These are phyloP conservation scores for Helogale parvula DNA, from an alignment of 2,113 vertebrate species.

Conservation along the genomic window DNA sequence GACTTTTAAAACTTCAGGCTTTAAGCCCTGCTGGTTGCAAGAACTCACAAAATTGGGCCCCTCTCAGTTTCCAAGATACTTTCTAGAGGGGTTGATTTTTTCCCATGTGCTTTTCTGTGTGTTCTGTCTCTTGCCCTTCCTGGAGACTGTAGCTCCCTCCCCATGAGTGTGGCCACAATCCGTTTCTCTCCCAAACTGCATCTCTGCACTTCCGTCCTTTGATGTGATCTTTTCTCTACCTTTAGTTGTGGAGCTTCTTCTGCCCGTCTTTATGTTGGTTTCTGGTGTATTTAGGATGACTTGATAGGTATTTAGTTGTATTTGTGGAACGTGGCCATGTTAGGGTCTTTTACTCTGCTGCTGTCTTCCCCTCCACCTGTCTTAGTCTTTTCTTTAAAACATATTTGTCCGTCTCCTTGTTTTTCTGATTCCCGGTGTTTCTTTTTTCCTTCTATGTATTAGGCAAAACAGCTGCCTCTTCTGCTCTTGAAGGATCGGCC, in stretches of 20 bases:
- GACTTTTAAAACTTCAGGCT: background rate
- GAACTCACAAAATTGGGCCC: background rate
- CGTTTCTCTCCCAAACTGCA: background rate
- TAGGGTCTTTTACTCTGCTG: background rate
- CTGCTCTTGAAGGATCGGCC: background rate
- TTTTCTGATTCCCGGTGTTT: background rate
- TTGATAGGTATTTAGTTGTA: background rate
- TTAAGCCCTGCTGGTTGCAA: background rate
- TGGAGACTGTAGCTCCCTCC: background rate
- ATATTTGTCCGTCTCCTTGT: background rate
- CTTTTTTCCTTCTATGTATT: background rate
- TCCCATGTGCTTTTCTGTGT: background rate
- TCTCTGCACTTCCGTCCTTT: background rate
- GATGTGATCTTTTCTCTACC: background rate
- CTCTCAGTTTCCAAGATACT: background rate
- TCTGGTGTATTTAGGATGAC: background rate
- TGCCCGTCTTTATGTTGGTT: background rate
- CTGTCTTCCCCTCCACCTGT: background rate
- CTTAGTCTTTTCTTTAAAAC: background rate
- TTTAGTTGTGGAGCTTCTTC: background rate
- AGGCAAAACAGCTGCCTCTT: background rate
- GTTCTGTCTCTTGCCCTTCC: background rate
- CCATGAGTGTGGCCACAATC: background rate
- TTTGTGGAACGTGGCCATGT: background rate
- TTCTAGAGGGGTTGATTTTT: background rate